Evolutionary conservation across 2,113 vertebrate genomes (phyloP).

Genomic region (Gasterosteus aculeatus): DNA sequence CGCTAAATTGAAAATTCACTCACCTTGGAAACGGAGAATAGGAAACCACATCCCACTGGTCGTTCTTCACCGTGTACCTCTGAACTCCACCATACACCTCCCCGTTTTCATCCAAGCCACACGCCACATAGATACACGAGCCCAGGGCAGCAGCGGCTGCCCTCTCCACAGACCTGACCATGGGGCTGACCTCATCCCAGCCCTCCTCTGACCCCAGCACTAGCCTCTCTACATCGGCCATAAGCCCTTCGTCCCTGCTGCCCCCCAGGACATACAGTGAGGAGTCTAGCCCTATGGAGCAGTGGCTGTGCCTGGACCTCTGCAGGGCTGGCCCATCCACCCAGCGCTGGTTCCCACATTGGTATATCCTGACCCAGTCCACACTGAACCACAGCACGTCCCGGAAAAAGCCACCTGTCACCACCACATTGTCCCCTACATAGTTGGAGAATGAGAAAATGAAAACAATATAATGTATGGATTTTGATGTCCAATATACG

Average conservation of each 20-base stretch:
- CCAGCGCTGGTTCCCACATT: slow-evolving; percentile 83
- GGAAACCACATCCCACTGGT: slow-evolving; percentile 88
- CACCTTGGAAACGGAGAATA: slow-evolving; percentile 88
- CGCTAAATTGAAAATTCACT: slow-evolving; percentile 22
- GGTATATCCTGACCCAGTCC: slow-evolving; percentile 88
- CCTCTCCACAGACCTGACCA: slow-evolving; percentile 87
- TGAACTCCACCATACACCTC: slow-evolving; percentile 88
- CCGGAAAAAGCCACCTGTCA: slow-evolving; percentile 89
- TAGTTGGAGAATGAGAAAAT: neutral
- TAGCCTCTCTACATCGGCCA: slow-evolving; percentile 84
- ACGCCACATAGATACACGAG: slow-evolving; percentile 84
- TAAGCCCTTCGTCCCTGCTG: slow-evolving; percentile 84
- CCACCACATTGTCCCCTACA: slow-evolving; percentile 73
- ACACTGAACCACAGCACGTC: slow-evolving; percentile 89
- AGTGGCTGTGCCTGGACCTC: slow-evolving; percentile 87
- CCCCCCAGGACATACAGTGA: slow-evolving; percentile 87
- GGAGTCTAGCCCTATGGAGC: slow-evolving; percentile 81
- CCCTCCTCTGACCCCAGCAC: slow-evolving; percentile 71
- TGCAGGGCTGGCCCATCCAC: slow-evolving; percentile 85
- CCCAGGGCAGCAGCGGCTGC: slow-evolving; percentile 78
- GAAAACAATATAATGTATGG: neutral
- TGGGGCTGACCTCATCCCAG: slow-evolving; percentile 83
- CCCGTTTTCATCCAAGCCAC: slow-evolving; percentile 90
- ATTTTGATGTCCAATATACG: neutral
- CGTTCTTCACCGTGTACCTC: slow-evolving; percentile 76